A percentile compares a stretch with the other conserved stretches of the same genome.
phyloP scores from a whole-genome alignment of 2,113 vertebrate genomes.

The Anser cygnoides region DNA sequence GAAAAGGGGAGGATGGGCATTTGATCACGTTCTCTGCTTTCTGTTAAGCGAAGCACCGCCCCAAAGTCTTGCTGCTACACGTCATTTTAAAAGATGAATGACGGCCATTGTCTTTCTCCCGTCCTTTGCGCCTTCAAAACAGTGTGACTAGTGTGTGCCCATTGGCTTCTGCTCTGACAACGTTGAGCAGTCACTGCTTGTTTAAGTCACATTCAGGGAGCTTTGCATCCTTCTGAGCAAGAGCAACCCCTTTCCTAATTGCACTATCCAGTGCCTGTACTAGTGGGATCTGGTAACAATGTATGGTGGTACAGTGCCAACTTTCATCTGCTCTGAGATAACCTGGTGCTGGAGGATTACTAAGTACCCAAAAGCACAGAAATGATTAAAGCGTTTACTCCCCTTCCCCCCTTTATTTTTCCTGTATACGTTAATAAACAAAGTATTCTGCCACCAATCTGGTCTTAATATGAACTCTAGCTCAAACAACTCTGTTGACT shows the following conservation, averaged over 20 bases:
- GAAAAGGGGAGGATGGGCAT: background rate
- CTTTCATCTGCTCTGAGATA: background rate
- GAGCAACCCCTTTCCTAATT: background rate
- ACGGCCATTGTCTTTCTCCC: background rate
- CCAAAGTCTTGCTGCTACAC: background rate
- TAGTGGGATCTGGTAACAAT: background rate
- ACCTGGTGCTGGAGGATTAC: background rate
- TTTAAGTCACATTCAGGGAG: background rate
- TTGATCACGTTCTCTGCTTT: background rate
- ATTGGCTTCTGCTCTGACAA: background rate
- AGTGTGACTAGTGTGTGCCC: slow-evolving; percentile 4
- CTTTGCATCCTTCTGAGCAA: background rate
- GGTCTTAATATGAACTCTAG: background rate
- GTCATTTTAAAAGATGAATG: slow-evolving; percentile 38
- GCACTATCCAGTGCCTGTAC: background rate
- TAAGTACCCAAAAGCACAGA: background rate
- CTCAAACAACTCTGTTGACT: background rate
- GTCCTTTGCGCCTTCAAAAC: background rate
- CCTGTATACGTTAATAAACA: background rate
- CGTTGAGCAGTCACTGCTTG: background rate
- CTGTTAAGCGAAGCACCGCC: background rate
- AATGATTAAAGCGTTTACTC: background rate
- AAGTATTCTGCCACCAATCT: background rate
- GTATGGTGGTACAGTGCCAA: background rate
- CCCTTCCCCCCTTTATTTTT: background rate